Evolutionary conservation across 2,113 vertebrate species (phyloP), one percentile per base, ranked within the genome.

Genomic region (Etheostoma spectabile): DNA sequence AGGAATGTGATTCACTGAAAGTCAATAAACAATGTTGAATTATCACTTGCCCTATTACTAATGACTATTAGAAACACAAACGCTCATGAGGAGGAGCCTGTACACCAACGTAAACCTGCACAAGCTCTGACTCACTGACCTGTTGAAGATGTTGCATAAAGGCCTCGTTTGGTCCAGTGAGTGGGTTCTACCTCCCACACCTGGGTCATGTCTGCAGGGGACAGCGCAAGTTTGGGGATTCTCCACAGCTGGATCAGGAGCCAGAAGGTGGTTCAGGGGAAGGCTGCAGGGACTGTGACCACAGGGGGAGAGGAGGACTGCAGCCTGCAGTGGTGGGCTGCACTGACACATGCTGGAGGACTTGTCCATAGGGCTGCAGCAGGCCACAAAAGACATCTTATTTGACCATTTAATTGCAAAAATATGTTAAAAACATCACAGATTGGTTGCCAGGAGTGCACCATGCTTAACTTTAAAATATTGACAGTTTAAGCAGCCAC

Each of bases 121-220:
- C 16, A 5, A n/a, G n/a, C 46, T n/a, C 22, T n/a, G 33, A 63
- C 30, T 19, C 38, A 21, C 90, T 82, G n/a, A 94, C 95, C 94
- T 95, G 93, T 78, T 94, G 92, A 60, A 94, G 77, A 68, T 91
- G 91, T 65, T 94, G 93, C 77, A 94, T 89, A 67, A 94, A 94
- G 86, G 81, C 88, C 78, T 95, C 92, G 88, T 91, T 94, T 87
- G 91, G 75, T 80, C 66, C 86, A 86, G 35, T 22, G 86, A 80
- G 49, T 88, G 77, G 64, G 85, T 67, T n/a, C n/a, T 70, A 79
- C 88, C 86, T 90, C 90, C 92, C 81, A 85, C 86, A 51, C 88
- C 35, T 84, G 91, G 72, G 64, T 90, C 70, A 91, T 63, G 33
- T 93, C 91, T 45, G 85, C 74, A 11, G 90, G 89, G 46, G 91